Base-by-base conservation (phyloP, 2,888 invertebrate species). In the Siphonodentalium dalli region DNA sequence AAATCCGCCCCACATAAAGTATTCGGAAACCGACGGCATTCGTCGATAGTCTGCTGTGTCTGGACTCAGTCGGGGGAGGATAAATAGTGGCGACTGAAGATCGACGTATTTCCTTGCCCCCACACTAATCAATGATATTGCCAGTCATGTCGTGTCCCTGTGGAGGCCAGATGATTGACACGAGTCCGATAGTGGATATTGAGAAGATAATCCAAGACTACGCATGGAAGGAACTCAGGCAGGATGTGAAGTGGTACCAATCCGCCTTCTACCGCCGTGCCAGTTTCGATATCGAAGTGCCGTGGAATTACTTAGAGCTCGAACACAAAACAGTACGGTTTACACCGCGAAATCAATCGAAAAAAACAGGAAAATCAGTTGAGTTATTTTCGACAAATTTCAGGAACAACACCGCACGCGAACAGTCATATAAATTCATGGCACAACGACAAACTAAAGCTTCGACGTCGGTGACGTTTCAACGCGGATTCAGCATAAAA, bases 221-320 rank as follows among this genome's bases (percentile, higher is more conserved):
- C 31, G 70, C 68, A 15, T 70, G 70, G 70, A 49, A 59, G 41
- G 70, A 70, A 56, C 57, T 70, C n/a, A 68, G 65, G 31, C 60
- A 66, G 13, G 67, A 68, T 37, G 61, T 65, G 18, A 48, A 63
- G 21, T 70, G 70, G 66, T 65, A 69, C 37, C 55, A 55, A 39
- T 54, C 57, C 15, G 62, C 66, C 20, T 58, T 67, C 38, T 52
- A 67, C 21, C 61, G 67, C 28, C 51, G 68, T 18, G 42, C 45
- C 5, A 65, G 61, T 40, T 70, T 66, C 41, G 56, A 54, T 21
- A 65, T 70, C 31, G 70, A 70, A 50, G 66, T 70, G 11, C 67
- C 68, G 15, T 70, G 70, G 70, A 70, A 68, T 41, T 70, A 68
- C 50, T 70, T 68, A 34, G 70, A 70, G 39, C 67, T 70, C 45